Evolutionary conservation across 2,113 vertebrate species (phyloP), one percentile per base, ranked within the genome.

Genomic region (Emydura subglobosa): DNA sequence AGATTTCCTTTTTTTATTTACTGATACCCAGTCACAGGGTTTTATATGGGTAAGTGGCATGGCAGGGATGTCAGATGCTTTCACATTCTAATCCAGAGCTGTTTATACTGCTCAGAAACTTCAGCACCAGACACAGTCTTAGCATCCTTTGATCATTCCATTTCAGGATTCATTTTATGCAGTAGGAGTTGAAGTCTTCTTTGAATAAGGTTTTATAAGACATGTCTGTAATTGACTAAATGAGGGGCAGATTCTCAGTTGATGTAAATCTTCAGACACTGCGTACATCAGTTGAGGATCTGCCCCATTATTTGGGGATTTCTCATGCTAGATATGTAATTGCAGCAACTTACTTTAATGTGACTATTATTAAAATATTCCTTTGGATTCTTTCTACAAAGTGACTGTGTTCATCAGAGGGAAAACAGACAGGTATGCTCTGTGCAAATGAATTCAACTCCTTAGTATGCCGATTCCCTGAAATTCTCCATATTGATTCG

Each of bases 401-500:
- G 34, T 85, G 47, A 76, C 42, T 92, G 94, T 92, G 94, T 55
- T 89, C 79, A 74, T 76, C 88, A 90, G 31, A 87, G 54, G 68
- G 87, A 85, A 79, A 89, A 83, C 54, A 57, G 6, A 57, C 29
- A 92, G 53, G 29, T 54, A 93, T 13, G 29, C 83, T 83, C 65
- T 92, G 59, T 91, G 85, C 88, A n/a, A 83, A 82, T 74, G 93
- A 95, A 94, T 83, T 90, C 89, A 96, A 94, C 29, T 93, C 92
- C 93, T 93, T 94, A 94, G 92, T 92, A 74, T 80, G 95, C 85
- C 93, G 94, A 89, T 91, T 97, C 96, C 92, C 92, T 97, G 94
- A 98, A 98, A 95, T 97, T 97, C 96, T 96, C 97, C 97, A 97
- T 97, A 97, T 97, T 98, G 98, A 98, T 98, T 98, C 97, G 97